These are phyloP conservation scores for Salvator merianae DNA, from an alignment of 2,113 vertebrate genomes.

Conservation along the genomic window DNA sequence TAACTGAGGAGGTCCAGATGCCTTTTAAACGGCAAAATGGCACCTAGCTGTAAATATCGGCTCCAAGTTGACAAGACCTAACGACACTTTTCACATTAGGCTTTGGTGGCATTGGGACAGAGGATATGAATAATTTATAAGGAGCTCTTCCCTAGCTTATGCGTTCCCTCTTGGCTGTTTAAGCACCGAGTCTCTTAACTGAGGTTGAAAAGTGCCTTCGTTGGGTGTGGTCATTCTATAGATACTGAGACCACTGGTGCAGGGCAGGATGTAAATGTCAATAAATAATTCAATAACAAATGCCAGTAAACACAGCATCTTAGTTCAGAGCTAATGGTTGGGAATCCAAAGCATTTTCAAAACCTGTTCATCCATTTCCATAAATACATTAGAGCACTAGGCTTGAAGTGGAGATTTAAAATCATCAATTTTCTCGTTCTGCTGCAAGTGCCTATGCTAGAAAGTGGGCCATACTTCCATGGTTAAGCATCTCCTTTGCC, in stretches of 20 bases:
- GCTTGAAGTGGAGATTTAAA: neutral
- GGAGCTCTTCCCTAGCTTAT: neutral
- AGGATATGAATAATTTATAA: slow-evolving; percentile 14
- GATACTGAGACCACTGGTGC: no score
- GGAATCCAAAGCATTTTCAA: neutral
- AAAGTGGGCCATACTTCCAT: no score
- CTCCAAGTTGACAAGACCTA: neutral
- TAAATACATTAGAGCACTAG: neutral
- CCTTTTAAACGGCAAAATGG: neutral
- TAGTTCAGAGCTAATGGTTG: neutral
- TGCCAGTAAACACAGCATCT: neutral
- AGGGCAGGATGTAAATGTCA: no score
- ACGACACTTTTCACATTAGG: neutral
- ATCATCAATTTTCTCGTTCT: neutral
- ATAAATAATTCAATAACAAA: no score
- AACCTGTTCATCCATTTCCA: neutral
- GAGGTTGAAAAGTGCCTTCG: neutral
- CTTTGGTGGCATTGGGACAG: neutral
- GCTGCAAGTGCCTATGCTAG: neutral
- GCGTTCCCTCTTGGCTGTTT: neutral
- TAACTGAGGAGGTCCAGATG: neutral
- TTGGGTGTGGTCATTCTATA: neutral
- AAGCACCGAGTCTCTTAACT: neutral
- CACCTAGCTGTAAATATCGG: neutral
- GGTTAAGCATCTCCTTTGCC: no score